Base-by-base conservation (phyloP, 2,797 vertebrate genomes). In the Tenualosa ilisha region DNA sequence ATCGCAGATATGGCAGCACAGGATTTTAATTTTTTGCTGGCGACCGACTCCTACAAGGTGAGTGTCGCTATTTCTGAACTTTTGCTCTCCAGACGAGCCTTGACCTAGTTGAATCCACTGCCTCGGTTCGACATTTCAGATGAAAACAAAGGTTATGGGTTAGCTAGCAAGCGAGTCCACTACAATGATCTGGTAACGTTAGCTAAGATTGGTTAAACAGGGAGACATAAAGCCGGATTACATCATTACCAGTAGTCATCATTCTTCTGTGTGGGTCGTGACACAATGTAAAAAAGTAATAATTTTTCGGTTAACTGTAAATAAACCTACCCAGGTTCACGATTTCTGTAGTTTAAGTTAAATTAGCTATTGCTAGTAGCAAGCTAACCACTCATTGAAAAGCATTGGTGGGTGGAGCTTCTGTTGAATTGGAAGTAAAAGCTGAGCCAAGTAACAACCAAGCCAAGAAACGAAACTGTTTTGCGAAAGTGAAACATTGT, bases 31-130 rank as follows among this genome's bases (percentile, higher is more conserved):
- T 89, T 96, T 83, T 88, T 96, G 88, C 92, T 96, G 0, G 95
- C 95, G 11, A 96, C 95, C 40, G 95, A 96, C 86, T 96, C 95
- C 0, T 95, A 96, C 88, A 96, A 96, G 94, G 95, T 96, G 90
- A 93, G 92, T 81, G 17, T 15, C 26, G 4, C 7, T 79, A 79
- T 20, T 22, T 43, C 6, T 46, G 40, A 46, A 46, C 40, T 63
- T 24, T 63, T n/a, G 59, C 59, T 79, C 37, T 22, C 20, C 22
- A 79, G 72, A n/a, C 17, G 0, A 20, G 5, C 2, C 40, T 40
- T 17, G 40, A 46, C 40, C 15, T 17, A 79, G 37, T 6, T 8
- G 40, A 7, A 79, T 6, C 37, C 37, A 46, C 37, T 9, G 37
- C 37, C 17, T 79, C 15, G 20, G 40, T 46, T 79, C 72, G 72